Evolutionary conservation across 2,797 vertebrate species (phyloP), one percentile per base, ranked within the genome.

Genomic region (Ispidina lecontei): DNA sequence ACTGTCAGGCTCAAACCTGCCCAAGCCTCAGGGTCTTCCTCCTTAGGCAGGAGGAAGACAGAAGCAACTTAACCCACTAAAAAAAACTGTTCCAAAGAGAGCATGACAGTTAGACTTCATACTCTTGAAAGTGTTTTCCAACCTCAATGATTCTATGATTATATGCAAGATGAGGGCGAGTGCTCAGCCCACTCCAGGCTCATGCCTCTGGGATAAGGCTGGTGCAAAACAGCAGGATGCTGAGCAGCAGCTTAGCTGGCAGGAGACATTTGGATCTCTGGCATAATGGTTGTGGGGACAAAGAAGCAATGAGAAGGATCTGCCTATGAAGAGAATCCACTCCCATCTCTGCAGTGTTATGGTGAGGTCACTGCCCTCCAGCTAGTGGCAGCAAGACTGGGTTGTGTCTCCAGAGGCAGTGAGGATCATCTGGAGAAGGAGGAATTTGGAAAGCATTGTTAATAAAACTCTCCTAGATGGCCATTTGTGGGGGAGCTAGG

Each of bases 171-270:
- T 6, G 35, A 71, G 23, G 10, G 20, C 20, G 25, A 49, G n/a
- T 8, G 19, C 31, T 67, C 29, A 55, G 29, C 26, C 31, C 60
- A n/a, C 19, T 74, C 31, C 55, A 56, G 37, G 29, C 5, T 67
- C n/a, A n/a, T 1, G 1, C 10, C n/a, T 65, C 17, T 4, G 4
- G 55, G 37, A 29, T 12, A 16, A 41, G 29, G 25, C 23, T 71
- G 49, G 5, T 4, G 4, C 23, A 28, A n/a, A 62, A 21, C 2
- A 14, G 20, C 3, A 3, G 0, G 0, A 71, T 20, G 12, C 28
- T 35, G 39, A 72, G 51, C 39, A 63, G 23, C 54, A 56, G 12
- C 28, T 82, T 56, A 58, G 15, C 29, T 51, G 46, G 14, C 16
- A 21, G 14, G 44, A 74, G 29, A 43, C n/a, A 7, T 56, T 7